Conservation (phyloP, 2,113 vertebrate species). For the Prionailurus bengalensis region DNA sequence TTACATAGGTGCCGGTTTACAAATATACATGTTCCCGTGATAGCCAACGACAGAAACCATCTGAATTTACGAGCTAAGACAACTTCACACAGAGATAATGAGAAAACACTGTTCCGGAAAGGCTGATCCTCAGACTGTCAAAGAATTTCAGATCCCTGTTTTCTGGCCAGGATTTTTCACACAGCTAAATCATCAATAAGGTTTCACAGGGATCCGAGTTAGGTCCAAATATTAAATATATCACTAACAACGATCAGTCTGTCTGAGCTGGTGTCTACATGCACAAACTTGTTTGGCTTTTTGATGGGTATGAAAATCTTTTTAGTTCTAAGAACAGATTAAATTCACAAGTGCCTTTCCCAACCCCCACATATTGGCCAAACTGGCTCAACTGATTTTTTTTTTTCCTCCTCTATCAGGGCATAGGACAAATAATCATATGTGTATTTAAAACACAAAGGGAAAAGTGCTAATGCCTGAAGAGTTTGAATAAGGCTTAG, state of each 20-base stretch:
- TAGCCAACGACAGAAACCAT: not conserved
- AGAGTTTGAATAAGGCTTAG: not conserved
- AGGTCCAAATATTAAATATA: conserved; percentile 2
- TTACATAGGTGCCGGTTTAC: not conserved
- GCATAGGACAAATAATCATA: conserved; percentile 20
- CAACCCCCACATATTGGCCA: not conserved
- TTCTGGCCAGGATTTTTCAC: not conserved
- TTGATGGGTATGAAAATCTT: conserved; percentile 60
- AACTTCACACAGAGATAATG: not conserved
- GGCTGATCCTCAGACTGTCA: not conserved
- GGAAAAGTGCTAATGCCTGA: not conserved
- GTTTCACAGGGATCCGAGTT: not conserved
- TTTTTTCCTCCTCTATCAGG: not conserved
- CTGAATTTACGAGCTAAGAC: not conserved
- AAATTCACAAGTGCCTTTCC: conserved; percentile 19
- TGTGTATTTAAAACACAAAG: conserved; percentile 45
- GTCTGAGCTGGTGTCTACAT: not conserved
- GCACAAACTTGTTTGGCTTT: conserved; percentile 41
- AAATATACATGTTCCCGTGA: not conserved
- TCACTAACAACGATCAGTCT: not conserved
- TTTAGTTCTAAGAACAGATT: conserved; percentile 70
- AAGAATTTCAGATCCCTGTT: conserved; percentile 38
- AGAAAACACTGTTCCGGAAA: not conserved
- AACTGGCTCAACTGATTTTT: conserved; percentile 51
- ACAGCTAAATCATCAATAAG: not conserved